A percentile compares a stretch with the other conserved stretches of the same genome.
These are phyloP conservation scores for Heteromormyrus szaboi DNA, from an alignment of 2,797 vertebrate genomes.

Conservation along the genomic window DNA sequence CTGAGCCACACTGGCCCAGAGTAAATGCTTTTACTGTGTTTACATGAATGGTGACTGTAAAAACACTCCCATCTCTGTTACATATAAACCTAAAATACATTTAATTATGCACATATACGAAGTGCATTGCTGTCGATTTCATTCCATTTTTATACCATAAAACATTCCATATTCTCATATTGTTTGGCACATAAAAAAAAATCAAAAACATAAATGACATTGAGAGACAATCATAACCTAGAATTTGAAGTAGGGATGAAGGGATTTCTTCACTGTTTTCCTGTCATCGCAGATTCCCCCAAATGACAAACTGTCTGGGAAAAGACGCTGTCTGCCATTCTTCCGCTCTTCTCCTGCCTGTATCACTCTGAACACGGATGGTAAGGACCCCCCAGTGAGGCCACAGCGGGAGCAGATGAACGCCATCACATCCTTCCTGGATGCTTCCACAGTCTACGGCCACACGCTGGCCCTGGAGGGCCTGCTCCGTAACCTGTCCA, in stretches of 20 bases:
- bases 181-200: not conserved
- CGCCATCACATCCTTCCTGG: constrained; percentile 78
- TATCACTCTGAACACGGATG: constrained; percentile 28
- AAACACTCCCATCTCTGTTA: not conserved
- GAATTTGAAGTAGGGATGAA: not conserved
- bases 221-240: not conserved
- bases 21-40: not conserved
- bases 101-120: not conserved
- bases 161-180: not conserved
- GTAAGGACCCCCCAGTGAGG: constrained; percentile 41
- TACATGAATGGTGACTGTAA: not conserved
- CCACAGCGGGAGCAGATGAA: constrained; percentile 82
- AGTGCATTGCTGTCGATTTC: not conserved
- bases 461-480: constrained; percentile 52
- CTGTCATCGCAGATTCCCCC: constrained; percentile 54
- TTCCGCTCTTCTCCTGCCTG: constrained; percentile 76
- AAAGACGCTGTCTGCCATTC: constrained; percentile 72
- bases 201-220: not conserved
- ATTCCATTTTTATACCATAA: not conserved
- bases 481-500: constrained; percentile 68
- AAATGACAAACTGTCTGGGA: constrained; percentile 37
- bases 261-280: not conserved
- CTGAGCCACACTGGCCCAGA: not conserved
- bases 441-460: constrained; percentile 85
- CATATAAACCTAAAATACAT: not conserved